Conservation (phyloP, 2,888 invertebrate species). For the Tortricodes alternella region DNA sequence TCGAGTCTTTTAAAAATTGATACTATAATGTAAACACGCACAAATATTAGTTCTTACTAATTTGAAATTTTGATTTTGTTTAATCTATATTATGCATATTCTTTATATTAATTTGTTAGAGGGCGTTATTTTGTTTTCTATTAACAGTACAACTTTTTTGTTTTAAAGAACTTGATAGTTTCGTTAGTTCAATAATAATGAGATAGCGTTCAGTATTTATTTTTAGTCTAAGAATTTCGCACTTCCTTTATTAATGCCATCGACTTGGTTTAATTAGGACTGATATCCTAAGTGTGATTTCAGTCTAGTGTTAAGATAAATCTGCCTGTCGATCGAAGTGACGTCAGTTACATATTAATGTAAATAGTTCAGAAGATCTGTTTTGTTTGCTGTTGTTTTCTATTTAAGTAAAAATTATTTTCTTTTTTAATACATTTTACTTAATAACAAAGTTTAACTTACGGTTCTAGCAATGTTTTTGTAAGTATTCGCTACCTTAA, state of each 20-base stretch:
- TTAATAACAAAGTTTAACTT: not conserved
- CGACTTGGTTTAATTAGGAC: not conserved
- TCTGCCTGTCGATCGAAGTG: not conserved
- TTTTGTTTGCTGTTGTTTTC: slow-evolving; percentile 10
- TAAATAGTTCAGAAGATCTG: slow-evolving; percentile 26
- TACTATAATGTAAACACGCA: slow-evolving; percentile 1
- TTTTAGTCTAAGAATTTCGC: slow-evolving; percentile 4
- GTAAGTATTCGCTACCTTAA: slow-evolving; percentile 2
- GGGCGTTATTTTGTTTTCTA: slow-evolving; percentile 1
- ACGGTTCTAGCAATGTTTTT: not conserved
- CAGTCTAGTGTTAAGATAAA: slow-evolving; percentile 1
- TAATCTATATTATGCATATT: not conserved
- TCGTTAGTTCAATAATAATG: not conserved
- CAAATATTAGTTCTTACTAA: not conserved
- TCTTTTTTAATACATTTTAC: too few relatives aligned
- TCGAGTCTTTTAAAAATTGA: not conserved
- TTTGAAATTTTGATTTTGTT: not conserved
- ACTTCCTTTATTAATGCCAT: slow-evolving; percentile 4
- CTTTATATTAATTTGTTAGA: not conserved
- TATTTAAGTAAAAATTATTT: not conserved
- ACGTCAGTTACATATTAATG: not conserved
- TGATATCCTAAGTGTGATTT: not conserved
- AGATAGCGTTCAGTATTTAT: slow-evolving; percentile 20
- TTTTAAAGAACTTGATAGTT: not conserved
- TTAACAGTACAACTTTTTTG: slow-evolving; percentile 5